Evolutionary conservation across 2,888 invertebrate genomes (phyloP).

Genomic region (Orthonevra nobilis): DNA sequence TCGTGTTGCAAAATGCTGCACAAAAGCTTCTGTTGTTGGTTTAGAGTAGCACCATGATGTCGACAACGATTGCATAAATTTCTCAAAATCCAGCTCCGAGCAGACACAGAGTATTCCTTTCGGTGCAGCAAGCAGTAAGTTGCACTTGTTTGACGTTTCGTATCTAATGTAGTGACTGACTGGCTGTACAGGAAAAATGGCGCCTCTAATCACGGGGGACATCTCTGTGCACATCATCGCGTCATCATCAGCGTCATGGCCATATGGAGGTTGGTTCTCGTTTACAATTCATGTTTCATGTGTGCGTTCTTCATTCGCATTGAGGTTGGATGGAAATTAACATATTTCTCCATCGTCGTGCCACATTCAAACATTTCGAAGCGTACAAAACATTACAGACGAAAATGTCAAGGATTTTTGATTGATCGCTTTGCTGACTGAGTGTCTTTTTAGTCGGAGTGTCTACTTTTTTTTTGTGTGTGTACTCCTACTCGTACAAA

Average conservation of each 20-base stretch:
- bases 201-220: constrained; percentile 44
- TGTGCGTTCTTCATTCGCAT: constrained; percentile 66
- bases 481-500: constrained; percentile 16
- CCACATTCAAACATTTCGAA: constrained; percentile 21
- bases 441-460: constrained; percentile 15
- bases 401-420: constrained; percentile 68
- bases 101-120: constrained; percentile 41
- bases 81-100: constrained; percentile 56
- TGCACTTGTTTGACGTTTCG: constrained; percentile 63
- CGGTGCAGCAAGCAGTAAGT: constrained; percentile 48
- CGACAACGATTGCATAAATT: constrained; percentile 68
- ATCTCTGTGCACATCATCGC: constrained; percentile 59
- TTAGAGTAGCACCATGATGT: constrained; percentile 40
- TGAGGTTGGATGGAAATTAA: constrained; percentile 65
- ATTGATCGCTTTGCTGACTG: constrained; percentile 67
- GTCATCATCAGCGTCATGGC: constrained; percentile 37
- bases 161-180: constrained; percentile 54
- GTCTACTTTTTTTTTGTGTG: constrained; percentile 38
- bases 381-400: constrained; percentile 29
- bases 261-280: constrained; percentile 19
- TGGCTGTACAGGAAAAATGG: constrained; percentile 48
- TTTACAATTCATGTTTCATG: constrained; percentile 68
- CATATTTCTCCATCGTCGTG: constrained; percentile 63
- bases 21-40: constrained; percentile 23
- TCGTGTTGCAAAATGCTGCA: constrained; percentile 68